These are phyloP conservation scores for Stigmatopora argus DNA, from an alignment of 2,113 vertebrate species.

Conservation along the genomic window DNA sequence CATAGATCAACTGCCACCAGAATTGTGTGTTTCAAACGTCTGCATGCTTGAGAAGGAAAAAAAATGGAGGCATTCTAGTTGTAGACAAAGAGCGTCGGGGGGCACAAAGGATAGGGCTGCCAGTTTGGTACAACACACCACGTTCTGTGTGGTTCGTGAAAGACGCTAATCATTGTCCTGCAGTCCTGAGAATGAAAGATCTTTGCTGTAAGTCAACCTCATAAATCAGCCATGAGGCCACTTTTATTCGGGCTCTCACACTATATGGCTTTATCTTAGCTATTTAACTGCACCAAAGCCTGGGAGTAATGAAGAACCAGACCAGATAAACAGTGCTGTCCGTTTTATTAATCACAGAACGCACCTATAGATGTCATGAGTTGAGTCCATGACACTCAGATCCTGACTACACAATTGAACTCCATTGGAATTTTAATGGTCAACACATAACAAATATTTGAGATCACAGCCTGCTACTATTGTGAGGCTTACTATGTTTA, in stretches of 20 bases:
- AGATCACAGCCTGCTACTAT: background rate
- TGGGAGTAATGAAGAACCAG: conserved; percentile 46
- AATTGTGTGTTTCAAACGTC: conserved; percentile 16
- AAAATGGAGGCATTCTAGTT: conserved; percentile 23
- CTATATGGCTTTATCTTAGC: conserved; percentile 50
- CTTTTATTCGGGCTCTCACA: conserved; percentile 40
- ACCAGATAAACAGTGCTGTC: conserved; percentile 42
- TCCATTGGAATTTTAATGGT: background rate
- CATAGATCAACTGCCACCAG: background rate
- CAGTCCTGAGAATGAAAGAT: conserved; percentile 45
- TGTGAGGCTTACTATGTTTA: no score
- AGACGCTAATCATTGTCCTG: conserved; percentile 16
- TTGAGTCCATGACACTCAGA: background rate
- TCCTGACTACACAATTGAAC: background rate
- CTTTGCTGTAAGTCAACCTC: conserved; percentile 29
- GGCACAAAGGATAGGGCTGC: conserved; percentile 17
- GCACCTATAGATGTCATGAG: conserved; percentile 14
- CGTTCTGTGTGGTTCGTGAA: conserved; percentile 14
- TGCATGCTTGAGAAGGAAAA: conserved; percentile 18
- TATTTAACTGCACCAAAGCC: conserved; percentile 45
- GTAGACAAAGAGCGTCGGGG: conserved; percentile 27
- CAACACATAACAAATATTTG: background rate
- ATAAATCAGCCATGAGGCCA: conserved; percentile 47
- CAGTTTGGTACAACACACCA: conserved; percentile 12
- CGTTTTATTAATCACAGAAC: conserved; percentile 29